Evolutionary conservation across 2,113 vertebrate genomes (phyloP).

Genomic region (Macquaria australasica): DNA sequence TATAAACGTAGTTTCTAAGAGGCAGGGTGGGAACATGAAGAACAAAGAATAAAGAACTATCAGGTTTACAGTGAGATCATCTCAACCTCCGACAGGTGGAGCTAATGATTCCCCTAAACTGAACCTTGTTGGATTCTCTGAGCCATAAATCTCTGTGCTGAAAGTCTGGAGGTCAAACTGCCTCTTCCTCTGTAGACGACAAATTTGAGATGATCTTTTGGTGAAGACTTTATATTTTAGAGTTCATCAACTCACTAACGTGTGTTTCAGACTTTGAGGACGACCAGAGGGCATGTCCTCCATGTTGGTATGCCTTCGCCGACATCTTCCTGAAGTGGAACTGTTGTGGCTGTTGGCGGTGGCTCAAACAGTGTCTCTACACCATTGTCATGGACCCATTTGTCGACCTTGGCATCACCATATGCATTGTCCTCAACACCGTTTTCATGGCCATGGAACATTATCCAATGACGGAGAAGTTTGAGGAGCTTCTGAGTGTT

Average conservation of each 20-base stretch:
- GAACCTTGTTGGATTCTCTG: too few relatives aligned
- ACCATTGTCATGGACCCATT: slow-evolving; percentile 95
- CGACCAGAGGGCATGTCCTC: slow-evolving; percentile 89
- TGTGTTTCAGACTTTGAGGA: slow-evolving; percentile 89
- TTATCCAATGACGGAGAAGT: slow-evolving; percentile 91
- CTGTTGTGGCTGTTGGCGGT: slow-evolving; percentile 88
- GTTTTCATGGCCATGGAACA: slow-evolving; percentile 99
- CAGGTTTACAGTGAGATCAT: too few relatives aligned
- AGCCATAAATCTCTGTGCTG: too few relatives aligned
- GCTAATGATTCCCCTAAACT: too few relatives aligned
- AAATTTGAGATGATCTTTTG: too few relatives aligned
- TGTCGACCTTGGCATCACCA: slow-evolving; percentile 94
- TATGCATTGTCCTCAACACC: slow-evolving; percentile 97
- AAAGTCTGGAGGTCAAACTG: too few relatives aligned
- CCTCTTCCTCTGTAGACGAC: too few relatives aligned
- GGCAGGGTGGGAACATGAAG: too few relatives aligned
- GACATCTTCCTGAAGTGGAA: slow-evolving; percentile 91
- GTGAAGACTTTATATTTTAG: too few relatives aligned
- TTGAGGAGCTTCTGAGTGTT: slow-evolving; percentile 86
- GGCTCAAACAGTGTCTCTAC: slow-evolving; percentile 85
- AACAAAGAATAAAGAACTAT: too few relatives aligned
- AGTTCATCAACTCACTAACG: not conserved
- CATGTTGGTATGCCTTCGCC: slow-evolving; percentile 92
- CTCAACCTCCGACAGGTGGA: too few relatives aligned
- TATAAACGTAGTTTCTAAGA: too few relatives aligned